These are phyloP conservation scores for Labia minor DNA, from an alignment of 2,888 invertebrate genomes.

Conservation along the genomic window DNA sequence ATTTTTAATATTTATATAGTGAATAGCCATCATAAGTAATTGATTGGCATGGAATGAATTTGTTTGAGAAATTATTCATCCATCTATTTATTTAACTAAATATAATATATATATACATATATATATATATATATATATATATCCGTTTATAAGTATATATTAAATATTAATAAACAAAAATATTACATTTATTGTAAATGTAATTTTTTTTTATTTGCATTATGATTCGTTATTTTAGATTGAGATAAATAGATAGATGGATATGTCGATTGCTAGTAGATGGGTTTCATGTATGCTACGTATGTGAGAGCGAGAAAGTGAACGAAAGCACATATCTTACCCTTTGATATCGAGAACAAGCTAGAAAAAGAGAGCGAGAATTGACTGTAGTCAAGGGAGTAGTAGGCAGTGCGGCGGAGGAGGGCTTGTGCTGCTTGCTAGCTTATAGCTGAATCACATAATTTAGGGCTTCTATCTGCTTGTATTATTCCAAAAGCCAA, in stretches of 20 bases:
- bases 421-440: slow-evolving; percentile 38
- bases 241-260: too few species aligned
- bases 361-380: slow-evolving; percentile 40
- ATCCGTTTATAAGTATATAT: slow-evolving; percentile 34
- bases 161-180: slow-evolving; percentile 51
- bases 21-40: too few species aligned
- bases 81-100: too few species aligned
- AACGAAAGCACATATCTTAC: slow-evolving; percentile 25
- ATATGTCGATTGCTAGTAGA: too few species aligned
- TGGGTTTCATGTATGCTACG: slow-evolving; percentile 26
- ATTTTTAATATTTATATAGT: too few species aligned
- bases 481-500: slow-evolving; percentile 24
- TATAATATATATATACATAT: too few species aligned
- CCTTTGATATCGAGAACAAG: slow-evolving; percentile 28
- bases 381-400: slow-evolving; percentile 28
- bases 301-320: slow-evolving; percentile 24
- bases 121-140: too few species aligned
- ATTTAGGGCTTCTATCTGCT: slow-evolving; percentile 30
- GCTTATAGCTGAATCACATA: slow-evolving; percentile 39
- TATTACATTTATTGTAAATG: too few species aligned
- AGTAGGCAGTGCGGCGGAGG: slow-evolving; percentile 29
- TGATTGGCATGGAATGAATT: too few species aligned
- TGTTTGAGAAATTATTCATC: too few species aligned
- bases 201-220: too few species aligned
- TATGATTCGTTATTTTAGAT: too few species aligned